A percentile compares a stretch with the other conserved stretches of the same genome.
Conservation (phyloP, 2,797 vertebrate genomes). For the Pangasius krempfi region DNA sequence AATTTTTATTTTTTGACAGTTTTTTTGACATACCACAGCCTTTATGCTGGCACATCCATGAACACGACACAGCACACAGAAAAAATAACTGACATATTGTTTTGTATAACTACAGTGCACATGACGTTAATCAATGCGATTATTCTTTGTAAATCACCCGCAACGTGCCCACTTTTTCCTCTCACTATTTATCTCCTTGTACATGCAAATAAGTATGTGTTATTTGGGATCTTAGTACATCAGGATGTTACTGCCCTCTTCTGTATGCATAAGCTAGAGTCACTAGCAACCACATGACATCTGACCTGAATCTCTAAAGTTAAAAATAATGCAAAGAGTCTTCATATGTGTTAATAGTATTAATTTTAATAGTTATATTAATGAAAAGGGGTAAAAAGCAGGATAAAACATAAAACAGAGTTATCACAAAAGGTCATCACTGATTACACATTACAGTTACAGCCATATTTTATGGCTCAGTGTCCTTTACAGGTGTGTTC, state of each 20-base stretch:
- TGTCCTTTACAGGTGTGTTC: conserved; percentile 27
- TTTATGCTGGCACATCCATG: background rate
- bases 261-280: background rate
- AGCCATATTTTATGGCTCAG: conserved; percentile 17
- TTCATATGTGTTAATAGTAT: background rate
- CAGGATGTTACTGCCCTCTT: background rate
- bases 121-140: background rate
- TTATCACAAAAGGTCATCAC: background rate
- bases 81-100: too few species aligned
- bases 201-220: background rate
- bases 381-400: background rate
- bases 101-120: too few species aligned
- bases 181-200: background rate
- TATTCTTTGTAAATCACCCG: background rate
- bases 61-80: too few species aligned
- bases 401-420: background rate
- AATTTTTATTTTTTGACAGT: too few species aligned
- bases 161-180: background rate
- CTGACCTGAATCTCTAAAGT: background rate
- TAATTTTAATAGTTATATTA: background rate
- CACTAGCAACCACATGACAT: background rate
- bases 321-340: background rate
- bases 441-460: conserved; percentile 3
- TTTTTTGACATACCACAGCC: background rate
- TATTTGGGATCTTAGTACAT: background rate